phyloP scores from a whole-genome alignment of 2,888 invertebrate genomes.

The Eustalomyia histrio region DNA sequence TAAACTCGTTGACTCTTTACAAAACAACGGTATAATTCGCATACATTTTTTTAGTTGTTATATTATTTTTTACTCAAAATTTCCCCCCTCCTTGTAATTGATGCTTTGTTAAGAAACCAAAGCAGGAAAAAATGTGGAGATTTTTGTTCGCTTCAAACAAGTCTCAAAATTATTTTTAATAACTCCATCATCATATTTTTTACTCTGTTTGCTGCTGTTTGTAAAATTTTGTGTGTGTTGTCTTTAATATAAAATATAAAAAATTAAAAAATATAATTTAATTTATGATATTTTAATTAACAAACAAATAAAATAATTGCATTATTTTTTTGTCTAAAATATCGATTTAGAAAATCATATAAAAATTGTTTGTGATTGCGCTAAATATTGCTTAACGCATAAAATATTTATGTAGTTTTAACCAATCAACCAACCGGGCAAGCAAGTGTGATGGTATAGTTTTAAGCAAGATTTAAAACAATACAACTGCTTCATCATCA shows the following conservation, averaged over 20 bases:
- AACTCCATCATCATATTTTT: conserved; percentile 34
- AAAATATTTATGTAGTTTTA: background rate
- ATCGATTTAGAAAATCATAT: conserved; percentile 35
- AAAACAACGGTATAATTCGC: conserved; percentile 17
- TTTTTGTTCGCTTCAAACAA: conserved; percentile 19
- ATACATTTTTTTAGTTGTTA: background rate
- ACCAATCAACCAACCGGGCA: background rate
- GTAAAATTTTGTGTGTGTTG: conserved; percentile 48
- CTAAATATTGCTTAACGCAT: conserved; percentile 6
- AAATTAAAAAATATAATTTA: background rate
- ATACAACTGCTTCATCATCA: conserved; percentile 17
- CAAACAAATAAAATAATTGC: background rate
- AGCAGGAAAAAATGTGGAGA: background rate
- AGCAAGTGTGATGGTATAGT: conserved; percentile 25
- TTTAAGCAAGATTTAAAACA: conserved; percentile 28
- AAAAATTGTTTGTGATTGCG: conserved; percentile 13
- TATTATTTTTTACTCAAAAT: background rate
- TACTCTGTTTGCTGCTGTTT: conserved; percentile 47
- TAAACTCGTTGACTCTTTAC: background rate
- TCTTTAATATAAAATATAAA: background rate
- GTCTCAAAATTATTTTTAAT: conserved; percentile 9
- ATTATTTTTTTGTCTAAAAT: conserved; percentile 25
- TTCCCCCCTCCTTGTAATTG: conserved; percentile 27
- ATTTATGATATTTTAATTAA: background rate
- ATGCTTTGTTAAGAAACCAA: conserved; percentile 31